Evolutionary conservation across 2,113 vertebrate species (phyloP).

Genomic region (Clarias magur): DNA sequence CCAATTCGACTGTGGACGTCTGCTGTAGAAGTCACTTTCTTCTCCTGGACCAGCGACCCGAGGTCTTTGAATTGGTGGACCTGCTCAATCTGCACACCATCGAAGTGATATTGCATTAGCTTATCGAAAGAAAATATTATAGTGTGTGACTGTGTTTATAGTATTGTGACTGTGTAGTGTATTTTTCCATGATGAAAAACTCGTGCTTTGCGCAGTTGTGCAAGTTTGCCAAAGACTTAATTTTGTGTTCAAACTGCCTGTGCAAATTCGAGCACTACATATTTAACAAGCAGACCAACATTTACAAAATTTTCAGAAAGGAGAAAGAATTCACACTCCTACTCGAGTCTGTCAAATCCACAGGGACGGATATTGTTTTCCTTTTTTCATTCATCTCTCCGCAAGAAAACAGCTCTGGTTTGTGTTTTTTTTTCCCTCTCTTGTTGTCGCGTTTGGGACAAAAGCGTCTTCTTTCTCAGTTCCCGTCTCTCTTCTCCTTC

Average conservation of each 20-base stretch:
- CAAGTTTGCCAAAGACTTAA: background rate
- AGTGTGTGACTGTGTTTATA: too few relatives aligned
- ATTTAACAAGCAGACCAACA: background rate
- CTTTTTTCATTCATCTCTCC: conserved; percentile 27
- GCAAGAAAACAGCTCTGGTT: conserved; percentile 14
- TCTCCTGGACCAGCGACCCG: too few relatives aligned
- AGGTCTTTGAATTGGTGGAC: too few relatives aligned
- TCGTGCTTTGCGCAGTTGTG: background rate
- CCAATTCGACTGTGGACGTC: too few relatives aligned
- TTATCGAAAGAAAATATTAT: too few relatives aligned
- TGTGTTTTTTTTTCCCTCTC: conserved; percentile 26
- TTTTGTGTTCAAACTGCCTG: background rate
- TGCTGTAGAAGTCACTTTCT: too few relatives aligned
- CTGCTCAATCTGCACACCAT: too few relatives aligned
- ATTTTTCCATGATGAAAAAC: too few relatives aligned
- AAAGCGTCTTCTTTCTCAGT: conserved; percentile 38
- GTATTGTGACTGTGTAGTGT: too few relatives aligned
- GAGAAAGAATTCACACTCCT: conserved; percentile 27
- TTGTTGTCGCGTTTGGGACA: conserved; percentile 51
- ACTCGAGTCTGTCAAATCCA: conserved; percentile 24
- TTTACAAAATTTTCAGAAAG: conserved; percentile 15
- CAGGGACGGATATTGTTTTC: conserved; percentile 39
- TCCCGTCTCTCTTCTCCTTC: background rate
- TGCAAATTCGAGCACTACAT: background rate
- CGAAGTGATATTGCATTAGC: too few relatives aligned